Evolutionary conservation across 2,888 invertebrate species (phyloP).

Genomic region (Lepetodrilus schrolli): DNA sequence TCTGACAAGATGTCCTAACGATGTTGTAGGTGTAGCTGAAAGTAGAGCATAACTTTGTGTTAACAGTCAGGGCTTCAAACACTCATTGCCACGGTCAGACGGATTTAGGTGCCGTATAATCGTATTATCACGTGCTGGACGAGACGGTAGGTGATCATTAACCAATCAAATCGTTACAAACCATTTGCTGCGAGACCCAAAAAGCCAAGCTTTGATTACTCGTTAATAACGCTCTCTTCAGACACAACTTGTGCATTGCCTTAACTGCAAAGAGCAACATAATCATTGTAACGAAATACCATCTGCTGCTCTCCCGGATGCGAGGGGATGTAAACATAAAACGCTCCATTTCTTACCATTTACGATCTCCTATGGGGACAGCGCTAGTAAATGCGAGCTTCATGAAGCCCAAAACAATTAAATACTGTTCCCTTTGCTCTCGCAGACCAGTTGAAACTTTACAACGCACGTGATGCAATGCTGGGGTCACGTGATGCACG

Average conservation of each 20-base stretch:
- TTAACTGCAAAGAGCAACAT: background rate
- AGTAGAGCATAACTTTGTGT: no score
- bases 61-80: slow-evolving; percentile 13
- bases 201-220: slow-evolving; percentile 5
- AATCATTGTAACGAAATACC: slow-evolving; percentile 23
- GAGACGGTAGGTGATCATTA: slow-evolving; percentile 12
- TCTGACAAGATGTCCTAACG: no score
- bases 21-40: no score
- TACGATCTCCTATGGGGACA: slow-evolving; percentile 8
- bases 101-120: background rate
- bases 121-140: slow-evolving; percentile 18
- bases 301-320: slow-evolving; percentile 12
- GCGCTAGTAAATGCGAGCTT: background rate
- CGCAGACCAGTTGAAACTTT: no score
- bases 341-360: slow-evolving; percentile 18
- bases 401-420: background rate
- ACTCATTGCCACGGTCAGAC: background rate
- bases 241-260: background rate
- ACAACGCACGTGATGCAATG: background rate
- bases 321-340: slow-evolving; percentile 23
- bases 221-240: slow-evolving; percentile 10
- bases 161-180: slow-evolving; percentile 24
- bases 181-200: slow-evolving; percentile 9
- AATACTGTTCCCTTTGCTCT: background rate
- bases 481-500: background rate